A percentile compares a stretch with the other conserved stretches of the same genome.
These are phyloP conservation scores for Campylomormyrus numenius DNA, from an alignment of 2,113 vertebrate genomes.

Conservation along the genomic window DNA sequence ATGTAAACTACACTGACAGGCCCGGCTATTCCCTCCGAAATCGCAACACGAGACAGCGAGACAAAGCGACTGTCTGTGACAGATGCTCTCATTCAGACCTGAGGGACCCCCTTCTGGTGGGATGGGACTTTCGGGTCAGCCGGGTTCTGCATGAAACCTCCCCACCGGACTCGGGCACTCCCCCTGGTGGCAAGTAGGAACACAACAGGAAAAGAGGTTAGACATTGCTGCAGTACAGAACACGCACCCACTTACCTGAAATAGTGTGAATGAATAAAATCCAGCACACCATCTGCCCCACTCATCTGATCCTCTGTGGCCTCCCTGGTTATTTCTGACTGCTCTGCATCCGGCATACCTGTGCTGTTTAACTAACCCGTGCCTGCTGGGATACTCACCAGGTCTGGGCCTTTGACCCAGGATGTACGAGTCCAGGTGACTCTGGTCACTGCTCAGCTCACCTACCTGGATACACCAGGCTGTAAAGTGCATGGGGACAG, in stretches of 20 bases:
- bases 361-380: background rate
- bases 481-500: background rate
- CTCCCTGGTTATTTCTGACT: background rate
- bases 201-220: background rate
- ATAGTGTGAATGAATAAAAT: background rate
- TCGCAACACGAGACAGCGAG: background rate
- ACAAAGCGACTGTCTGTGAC: background rate
- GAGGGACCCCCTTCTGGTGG: slow-evolving; percentile 25
- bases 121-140: slow-evolving; percentile 3
- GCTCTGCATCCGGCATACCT: background rate
- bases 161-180: background rate
- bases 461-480: slow-evolving; percentile 20
- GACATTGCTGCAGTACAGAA: background rate
- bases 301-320: background rate
- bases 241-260: background rate
- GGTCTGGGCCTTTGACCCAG: slow-evolving; percentile 24
- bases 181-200: slow-evolving; percentile 20
- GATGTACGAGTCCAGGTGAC: slow-evolving; percentile 32
- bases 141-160: slow-evolving; percentile 11
- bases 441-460: slow-evolving; percentile 24
- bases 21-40: background rate
- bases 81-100: slow-evolving; percentile 35
- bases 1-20: background rate
- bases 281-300: background rate
- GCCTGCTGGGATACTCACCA: slow-evolving; percentile 22